Percentiles rank a stretch among this genome's conserved stretches.
These are phyloP conservation scores for Nyctereutes procyonoides DNA, from an alignment of 2,113 vertebrate species.

Conservation along the genomic window DNA sequence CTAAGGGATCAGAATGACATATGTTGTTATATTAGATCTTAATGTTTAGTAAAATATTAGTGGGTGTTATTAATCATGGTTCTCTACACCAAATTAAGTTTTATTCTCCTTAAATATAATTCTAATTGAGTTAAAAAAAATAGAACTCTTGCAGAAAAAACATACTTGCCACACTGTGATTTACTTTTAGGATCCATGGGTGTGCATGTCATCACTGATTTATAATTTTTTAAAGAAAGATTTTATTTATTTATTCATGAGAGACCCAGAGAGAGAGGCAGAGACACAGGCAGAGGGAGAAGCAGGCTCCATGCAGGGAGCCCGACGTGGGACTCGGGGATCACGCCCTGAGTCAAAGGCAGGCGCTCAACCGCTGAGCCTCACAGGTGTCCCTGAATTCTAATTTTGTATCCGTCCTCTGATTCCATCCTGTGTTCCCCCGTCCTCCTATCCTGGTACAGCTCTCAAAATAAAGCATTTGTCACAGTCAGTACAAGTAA, in stretches of 20 bases:
- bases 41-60: not conserved
- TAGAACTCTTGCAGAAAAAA: not conserved
- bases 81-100: not conserved
- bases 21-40: not conserved
- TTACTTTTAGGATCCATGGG: not conserved
- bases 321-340: too few species aligned
- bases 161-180: not conserved
- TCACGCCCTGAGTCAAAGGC: too few species aligned
- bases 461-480: not conserved
- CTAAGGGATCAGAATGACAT: not conserved
- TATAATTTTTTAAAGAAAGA: not conserved
- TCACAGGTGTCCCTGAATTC: not conserved
- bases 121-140: not conserved
- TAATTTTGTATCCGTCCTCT: not conserved
- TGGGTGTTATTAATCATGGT: not conserved
- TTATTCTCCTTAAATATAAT: not conserved
- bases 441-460: accelerated
- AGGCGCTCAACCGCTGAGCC: too few species aligned
- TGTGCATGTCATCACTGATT: not conserved
- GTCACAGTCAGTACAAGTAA: not conserved
- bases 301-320: too few species aligned
- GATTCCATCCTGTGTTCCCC: not conserved
- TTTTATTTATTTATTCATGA: too few species aligned
- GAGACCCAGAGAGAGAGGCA: too few species aligned
- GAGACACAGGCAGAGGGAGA: too few species aligned